Conservation (phyloP, 2,797 vertebrate genomes). For the Pangasius macronema region DNA sequence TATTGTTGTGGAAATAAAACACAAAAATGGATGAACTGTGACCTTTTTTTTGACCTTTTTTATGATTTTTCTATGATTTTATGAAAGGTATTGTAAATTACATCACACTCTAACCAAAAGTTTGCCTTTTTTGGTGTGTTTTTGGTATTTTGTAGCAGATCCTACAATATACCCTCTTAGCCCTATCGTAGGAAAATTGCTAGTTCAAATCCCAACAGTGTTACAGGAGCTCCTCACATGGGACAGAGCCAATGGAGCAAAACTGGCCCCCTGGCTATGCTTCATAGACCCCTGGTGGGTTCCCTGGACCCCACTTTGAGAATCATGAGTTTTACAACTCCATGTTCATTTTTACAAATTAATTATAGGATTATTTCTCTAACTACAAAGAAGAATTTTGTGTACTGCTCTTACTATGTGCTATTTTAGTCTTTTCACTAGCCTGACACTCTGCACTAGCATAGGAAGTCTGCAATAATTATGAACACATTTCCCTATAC, state of each 20-base stretch:
- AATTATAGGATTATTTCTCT: background rate
- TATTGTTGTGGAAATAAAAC: background rate
- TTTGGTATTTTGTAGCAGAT: too few species aligned
- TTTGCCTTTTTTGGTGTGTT: background rate
- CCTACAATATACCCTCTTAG: too few species aligned
- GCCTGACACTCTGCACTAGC: background rate
- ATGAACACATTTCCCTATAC: background rate
- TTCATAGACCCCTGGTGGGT: too few species aligned
- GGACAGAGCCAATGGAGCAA: too few species aligned
- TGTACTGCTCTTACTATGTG: background rate
- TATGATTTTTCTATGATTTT: too few species aligned
- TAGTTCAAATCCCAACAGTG: too few species aligned
- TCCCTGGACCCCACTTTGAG: background rate
- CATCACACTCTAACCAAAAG: background rate
- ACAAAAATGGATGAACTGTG: background rate
- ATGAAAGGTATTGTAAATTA: background rate
- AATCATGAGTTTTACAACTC: background rate
- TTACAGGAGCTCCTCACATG: too few species aligned
- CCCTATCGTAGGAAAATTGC: too few species aligned
- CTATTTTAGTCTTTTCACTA: background rate
- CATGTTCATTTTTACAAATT: background rate
- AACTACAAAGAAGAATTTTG: background rate
- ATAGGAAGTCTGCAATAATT: background rate
- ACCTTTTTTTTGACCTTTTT: background rate
- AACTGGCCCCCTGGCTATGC: too few species aligned